Evolutionary conservation across 2,113 vertebrate genomes (phyloP), one percentile per base, ranked within the genome.

Genomic region (Phoenicopterus ruber): DNA sequence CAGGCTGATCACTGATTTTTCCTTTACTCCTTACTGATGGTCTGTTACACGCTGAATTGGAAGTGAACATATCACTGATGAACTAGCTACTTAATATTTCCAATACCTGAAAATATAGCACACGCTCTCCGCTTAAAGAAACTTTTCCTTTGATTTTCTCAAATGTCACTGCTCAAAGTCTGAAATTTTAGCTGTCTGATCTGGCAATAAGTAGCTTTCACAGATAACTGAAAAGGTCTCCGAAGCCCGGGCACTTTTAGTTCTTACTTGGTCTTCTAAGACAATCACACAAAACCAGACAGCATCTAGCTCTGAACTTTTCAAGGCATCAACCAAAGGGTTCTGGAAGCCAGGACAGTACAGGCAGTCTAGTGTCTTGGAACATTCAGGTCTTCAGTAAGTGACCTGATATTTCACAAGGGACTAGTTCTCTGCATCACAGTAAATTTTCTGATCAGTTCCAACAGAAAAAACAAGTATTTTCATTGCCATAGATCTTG

Each of bases 391-490:
- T 44, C 76, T 47, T 78, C n/a, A 59, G 19, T 8, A 73, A 16
- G 10, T 25, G 71, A 93, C 50, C 25, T 49, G 10, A 0, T 32
- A 31, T 19, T 49, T 70, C 59, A 9, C 16, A 38, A 55, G 25
- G 34, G 17, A 28, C n/a, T 28, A 69, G 14, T 9, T 40, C 29
- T 67, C 49, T 46, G 17, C 69, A 77, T 10, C 52, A 36, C 12
- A 78, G 26, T 3, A 22, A 17, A 6, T 52, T 38, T 78, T 52
- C 59, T 70, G 4, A 59, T 66, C 25, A 29, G 31, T 36, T 80
- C 32, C 2, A 6, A 34, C 0, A 65, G 19, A 34, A 36, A 31
- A 6, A 5, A 17, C 7, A 18, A 16, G 28, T 34, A 20, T 17
- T 74, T 47, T 65, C 78, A 52, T 44, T 58, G 31, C 18, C 25